Evolutionary conservation across 2,113 vertebrate species (phyloP).

Genomic region (Calidris pygmaea): DNA sequence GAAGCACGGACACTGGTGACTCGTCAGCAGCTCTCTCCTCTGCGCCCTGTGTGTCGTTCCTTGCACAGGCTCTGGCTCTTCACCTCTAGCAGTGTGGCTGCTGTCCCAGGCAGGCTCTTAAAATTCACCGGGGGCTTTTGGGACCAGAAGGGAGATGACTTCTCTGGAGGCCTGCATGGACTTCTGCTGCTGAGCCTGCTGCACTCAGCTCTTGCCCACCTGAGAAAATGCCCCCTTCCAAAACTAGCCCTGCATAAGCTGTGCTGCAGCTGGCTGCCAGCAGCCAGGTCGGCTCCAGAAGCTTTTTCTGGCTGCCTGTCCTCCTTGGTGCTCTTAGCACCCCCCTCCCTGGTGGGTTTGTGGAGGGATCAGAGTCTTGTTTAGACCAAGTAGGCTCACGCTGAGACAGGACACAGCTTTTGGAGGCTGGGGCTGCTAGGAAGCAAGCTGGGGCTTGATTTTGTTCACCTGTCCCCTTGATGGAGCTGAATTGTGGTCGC

Average conservation of each 20-base stretch:
- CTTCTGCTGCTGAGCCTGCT: neutral
- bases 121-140: neutral
- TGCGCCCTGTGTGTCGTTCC: accelerated
- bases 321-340: neutral
- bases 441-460: neutral
- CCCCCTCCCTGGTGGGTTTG: neutral
- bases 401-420: neutral
- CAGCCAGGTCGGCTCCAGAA: neutral
- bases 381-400: neutral
- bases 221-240: neutral
- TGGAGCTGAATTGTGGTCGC: neutral
- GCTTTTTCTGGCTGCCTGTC: neutral
- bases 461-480: neutral
- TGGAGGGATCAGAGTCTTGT: neutral
- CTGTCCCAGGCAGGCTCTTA: neutral
- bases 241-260: neutral
- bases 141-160: neutral
- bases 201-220: neutral
- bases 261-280: neutral
- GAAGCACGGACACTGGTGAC: neutral
- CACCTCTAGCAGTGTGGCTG: accelerated
- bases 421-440: neutral
- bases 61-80: accelerated
- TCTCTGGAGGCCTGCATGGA: neutral
- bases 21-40: neutral